Percentiles rank a stretch among this genome's conserved stretches.
Conservation (phyloP, 2,888 invertebrate genomes). For the Apodemia mormo region DNA sequence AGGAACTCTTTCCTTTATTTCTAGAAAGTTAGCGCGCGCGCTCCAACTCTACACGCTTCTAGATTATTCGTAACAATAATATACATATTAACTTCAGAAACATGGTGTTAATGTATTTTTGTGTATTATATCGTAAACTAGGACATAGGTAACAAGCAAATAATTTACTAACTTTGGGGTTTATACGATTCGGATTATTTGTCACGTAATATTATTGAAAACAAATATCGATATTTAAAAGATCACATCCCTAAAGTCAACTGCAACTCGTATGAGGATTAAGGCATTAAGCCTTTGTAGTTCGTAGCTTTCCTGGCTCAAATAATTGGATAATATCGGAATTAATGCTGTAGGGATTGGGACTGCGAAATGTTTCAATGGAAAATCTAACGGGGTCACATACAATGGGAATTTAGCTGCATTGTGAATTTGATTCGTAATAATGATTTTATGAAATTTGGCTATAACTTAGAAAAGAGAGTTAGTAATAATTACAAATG, state of each 20-base stretch:
- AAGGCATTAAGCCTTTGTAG: slow-evolving; percentile 16
- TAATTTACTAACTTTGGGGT: background rate
- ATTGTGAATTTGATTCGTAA: background rate
- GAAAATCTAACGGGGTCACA: background rate
- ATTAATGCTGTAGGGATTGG: slow-evolving; percentile 9
- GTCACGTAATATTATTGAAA: background rate
- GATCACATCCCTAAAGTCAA: background rate
- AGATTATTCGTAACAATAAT: too few species aligned
- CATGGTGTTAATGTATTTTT: too few species aligned
- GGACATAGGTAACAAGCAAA: background rate
- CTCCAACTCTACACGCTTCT: too few species aligned
- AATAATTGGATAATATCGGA: slow-evolving; percentile 15
- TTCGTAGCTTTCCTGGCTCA: slow-evolving; percentile 13
- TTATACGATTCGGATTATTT: background rate
- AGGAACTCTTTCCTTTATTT: too few species aligned
- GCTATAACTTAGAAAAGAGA: too few species aligned
- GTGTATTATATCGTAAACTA: too few species aligned
- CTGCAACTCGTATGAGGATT: slow-evolving; percentile 17
- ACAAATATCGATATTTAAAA: background rate
- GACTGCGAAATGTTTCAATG: slow-evolving; percentile 7
- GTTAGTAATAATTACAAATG: too few species aligned
- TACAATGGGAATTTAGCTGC: background rate
- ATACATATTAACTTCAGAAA: too few species aligned
- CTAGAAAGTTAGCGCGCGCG: too few species aligned
- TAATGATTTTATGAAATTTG: too few species aligned